Percentiles rank a stretch among this genome's conserved stretches.
Conservation (phyloP, 2,888 invertebrate species). For the Lordiphosa fenestrarum region DNA sequence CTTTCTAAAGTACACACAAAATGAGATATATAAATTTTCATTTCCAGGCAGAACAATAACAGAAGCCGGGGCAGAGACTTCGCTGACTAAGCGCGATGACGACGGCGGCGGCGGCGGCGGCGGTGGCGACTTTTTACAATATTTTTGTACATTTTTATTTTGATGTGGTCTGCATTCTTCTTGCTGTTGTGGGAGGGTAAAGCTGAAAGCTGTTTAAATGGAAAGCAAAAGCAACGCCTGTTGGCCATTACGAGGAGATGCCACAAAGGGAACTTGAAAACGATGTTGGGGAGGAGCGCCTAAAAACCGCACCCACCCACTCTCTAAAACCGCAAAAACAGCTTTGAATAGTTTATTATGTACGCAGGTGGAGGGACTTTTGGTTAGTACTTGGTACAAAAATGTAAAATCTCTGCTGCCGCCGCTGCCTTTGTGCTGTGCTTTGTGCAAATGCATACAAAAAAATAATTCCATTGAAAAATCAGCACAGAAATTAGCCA, state of each 20-base stretch:
- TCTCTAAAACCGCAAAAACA: conserved; percentile 43
- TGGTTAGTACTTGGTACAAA: too few relatives aligned
- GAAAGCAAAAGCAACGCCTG: conserved; percentile 52
- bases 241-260: conserved; percentile 57
- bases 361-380: conserved; percentile 5
- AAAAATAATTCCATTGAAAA: conserved; percentile 39
- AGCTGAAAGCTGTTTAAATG: conserved; percentile 65
- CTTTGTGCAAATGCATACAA: conserved; percentile 1
- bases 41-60: conserved; percentile 33
- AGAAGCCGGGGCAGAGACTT: conserved; percentile 14
- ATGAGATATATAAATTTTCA: conserved; percentile 38
- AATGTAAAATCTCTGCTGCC: neutral
- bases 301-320: conserved; percentile 17
- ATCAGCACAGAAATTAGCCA: conserved; percentile 30
- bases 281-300: conserved; percentile 15
- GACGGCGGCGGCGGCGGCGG: too few relatives aligned
- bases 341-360: conserved; percentile 66
- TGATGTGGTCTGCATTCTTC: conserved; percentile 53
- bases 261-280: conserved; percentile 46
- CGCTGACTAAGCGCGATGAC: conserved; percentile 32
- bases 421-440: neutral
- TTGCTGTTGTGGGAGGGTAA: conserved; percentile 20
- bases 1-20: conserved; percentile 24
- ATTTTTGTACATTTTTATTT: conserved; percentile 45
- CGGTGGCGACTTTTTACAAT: conserved; percentile 42